phyloP scores from a whole-genome alignment of 2,797 vertebrate species.

The Netta rufina region DNA sequence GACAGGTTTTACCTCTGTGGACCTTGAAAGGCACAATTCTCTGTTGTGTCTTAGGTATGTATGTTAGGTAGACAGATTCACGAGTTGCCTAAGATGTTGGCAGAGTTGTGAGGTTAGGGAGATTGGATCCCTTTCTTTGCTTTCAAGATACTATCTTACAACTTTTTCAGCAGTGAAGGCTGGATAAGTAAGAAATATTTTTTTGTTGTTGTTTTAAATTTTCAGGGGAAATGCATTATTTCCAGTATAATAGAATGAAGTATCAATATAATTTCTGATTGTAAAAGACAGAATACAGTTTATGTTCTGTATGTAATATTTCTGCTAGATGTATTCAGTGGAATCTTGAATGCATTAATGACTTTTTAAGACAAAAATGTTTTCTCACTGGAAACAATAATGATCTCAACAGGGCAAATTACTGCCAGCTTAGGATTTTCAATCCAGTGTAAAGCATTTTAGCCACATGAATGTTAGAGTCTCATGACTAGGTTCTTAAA shows the following conservation, averaged over 20 bases:
- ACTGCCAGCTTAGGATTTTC: conserved; percentile 9
- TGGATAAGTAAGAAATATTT: background rate
- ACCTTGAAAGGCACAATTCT: background rate
- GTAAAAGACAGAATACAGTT: background rate
- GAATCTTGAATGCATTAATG: conserved; percentile 52
- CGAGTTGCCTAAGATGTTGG: background rate
- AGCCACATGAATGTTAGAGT: background rate
- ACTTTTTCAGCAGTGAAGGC: background rate
- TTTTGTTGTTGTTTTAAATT: background rate
- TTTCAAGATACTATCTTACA: background rate
- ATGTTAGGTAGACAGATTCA: background rate
- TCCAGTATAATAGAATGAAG: background rate
- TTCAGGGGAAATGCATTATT: background rate
- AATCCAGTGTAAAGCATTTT: background rate
- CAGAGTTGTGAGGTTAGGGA: background rate
- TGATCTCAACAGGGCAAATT: conserved; percentile 33
- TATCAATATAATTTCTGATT: background rate
- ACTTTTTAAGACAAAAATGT: conserved; percentile 43
- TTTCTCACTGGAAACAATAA: conserved; percentile 42
- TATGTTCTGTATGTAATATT: background rate
- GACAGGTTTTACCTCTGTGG: background rate
- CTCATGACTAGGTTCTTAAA: background rate
- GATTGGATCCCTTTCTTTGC: background rate
- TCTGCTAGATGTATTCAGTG: background rate
- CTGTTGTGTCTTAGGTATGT: background rate